Evolutionary conservation across 2,797 vertebrate genomes (phyloP), one percentile per base, ranked within the genome.

Genomic region (Enteromius anoplus): DNA sequence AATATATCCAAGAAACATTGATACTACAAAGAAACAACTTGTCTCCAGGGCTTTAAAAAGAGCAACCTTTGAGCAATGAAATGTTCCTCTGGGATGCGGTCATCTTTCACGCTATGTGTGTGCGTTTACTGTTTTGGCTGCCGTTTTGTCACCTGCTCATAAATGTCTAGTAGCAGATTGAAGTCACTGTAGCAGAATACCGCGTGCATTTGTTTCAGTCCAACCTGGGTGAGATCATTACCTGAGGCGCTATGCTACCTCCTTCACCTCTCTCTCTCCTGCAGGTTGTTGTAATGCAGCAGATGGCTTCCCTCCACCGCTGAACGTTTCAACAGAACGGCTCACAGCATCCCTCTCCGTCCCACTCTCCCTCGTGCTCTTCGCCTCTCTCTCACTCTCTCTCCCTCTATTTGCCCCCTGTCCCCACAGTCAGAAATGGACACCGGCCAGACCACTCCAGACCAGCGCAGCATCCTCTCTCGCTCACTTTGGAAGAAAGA

Each of bases 271-370:
- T 73, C 77, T 80, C 75, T 84, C 81, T 83, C 84, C 85, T 81
- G 82, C 78, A 81, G 84, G 81, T 75, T 81, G 51, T 71, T 78
- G 82, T 83, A 83, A 78, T 71, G 64, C 83, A 84, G 86, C 88
- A 89, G 86, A 87, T 89, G 86, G 85, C 78, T 84, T 68, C 80
- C 32, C 84, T 85, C 80, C 49, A 81, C 78, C 49, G 21, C 83
- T 87, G 84, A 89, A 85, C 79, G 80, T 76, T 88, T 88, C 64
- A 81, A 87, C 88, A 88, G 86, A 88, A 88, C 42, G 81, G 37
- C 82, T 88, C 85, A 42, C 88, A 89, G 88, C 88, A 84, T 84
- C 87, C 80, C 42, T 71, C 82, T 49, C 37, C 9, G 26, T 83
- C 40, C 82, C 72, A 45, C 58, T 86, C 66, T 84, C 53, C 75